Conservation (phyloP, 1,140 invertebrate species). For the Aethina tumida region DNA sequence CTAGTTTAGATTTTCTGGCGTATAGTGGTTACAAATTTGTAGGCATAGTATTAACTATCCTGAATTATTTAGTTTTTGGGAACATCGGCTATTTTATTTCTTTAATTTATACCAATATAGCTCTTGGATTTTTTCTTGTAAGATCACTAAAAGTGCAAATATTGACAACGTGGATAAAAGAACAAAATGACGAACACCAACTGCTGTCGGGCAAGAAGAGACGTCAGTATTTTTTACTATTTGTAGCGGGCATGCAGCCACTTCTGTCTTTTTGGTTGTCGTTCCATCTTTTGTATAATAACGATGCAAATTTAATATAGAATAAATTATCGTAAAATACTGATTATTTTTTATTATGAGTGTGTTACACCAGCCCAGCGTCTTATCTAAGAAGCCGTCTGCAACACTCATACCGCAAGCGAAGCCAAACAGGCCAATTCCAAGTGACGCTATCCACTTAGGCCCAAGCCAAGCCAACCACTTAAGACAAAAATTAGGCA, state of each 20-base stretch:
- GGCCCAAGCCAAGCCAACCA: too few species aligned
- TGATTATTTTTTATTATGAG: too few species aligned
- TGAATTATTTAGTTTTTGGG: constrained; percentile 63
- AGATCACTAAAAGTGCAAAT: constrained; percentile 81
- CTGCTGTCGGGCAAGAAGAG: constrained; percentile 60
- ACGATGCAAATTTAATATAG: too few species aligned
- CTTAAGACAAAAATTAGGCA: too few species aligned
- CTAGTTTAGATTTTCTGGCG: constrained; percentile 83
- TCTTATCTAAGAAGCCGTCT: too few species aligned
- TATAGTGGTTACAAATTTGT: constrained; percentile 97
- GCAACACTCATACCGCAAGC: too few species aligned
- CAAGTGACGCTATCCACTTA: too few species aligned
- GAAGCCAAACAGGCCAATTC: too few species aligned
- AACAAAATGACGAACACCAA: constrained; percentile 33
- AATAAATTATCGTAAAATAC: too few species aligned
- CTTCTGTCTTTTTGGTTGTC: constrained; percentile 92
- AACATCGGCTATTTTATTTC: constrained; percentile 70
- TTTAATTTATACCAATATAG: constrained; percentile 71
- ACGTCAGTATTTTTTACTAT: constrained; percentile 84
- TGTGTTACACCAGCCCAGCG: too few species aligned
- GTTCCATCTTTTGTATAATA: constrained; percentile 59
- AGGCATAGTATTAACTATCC: constrained; percentile 74
- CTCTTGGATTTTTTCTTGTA: constrained; percentile 86
- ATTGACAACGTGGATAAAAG: constrained; percentile 47
- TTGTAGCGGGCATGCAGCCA: constrained; percentile 79